Evolutionary conservation across 2,113 vertebrate genomes (phyloP), one percentile per base, ranked within the genome.

Genomic region (Cyanocitta stelleri): DNA sequence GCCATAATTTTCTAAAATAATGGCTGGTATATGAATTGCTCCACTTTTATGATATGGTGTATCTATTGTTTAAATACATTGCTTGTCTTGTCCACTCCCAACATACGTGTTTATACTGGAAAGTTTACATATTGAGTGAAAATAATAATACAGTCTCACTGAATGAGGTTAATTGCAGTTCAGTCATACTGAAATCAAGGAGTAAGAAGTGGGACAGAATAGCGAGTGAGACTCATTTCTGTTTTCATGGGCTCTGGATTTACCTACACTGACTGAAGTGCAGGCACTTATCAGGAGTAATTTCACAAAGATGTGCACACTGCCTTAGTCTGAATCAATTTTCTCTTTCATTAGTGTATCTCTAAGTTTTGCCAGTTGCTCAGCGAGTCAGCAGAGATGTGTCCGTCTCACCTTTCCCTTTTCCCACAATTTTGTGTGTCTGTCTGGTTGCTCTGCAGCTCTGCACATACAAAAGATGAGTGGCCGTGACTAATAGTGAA

Each of bases 151-250:
- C 20, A 24, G 56, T 91, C 63, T 91, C 71, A 8, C 24, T 84
- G 89, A 92, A 89, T 51, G 87, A 94, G 85, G 93, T 94, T 97
- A 96, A 96, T 86, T 93, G 87, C 77, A 88, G 89, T 95, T 96
- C 93, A 88, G 35, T 79, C 56, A 20, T 75, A 63, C 19, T 0
- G 3, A 87, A 94, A 74, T 82, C 1, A 2, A 95, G 87, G 63
- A 91, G 7, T 51, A 58, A 62, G 56, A 58, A 90, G 29, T 85
- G 56, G 52, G 61, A 75, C 33, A 33, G 80, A 78, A 30, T 16
- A 90, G 37, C 48, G 89, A 71, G 63, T 0, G 1, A 82, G 78
- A 52, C 84, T 81, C 44, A 49, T 75, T 75, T 84, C 73, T 51
- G 13, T 68, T 90, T 73, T 94, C 13, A 19, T 4, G 16, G 73